Evolutionary conservation across 2,888 invertebrate genomes (phyloP).

Genomic region (Lagria hirta): DNA sequence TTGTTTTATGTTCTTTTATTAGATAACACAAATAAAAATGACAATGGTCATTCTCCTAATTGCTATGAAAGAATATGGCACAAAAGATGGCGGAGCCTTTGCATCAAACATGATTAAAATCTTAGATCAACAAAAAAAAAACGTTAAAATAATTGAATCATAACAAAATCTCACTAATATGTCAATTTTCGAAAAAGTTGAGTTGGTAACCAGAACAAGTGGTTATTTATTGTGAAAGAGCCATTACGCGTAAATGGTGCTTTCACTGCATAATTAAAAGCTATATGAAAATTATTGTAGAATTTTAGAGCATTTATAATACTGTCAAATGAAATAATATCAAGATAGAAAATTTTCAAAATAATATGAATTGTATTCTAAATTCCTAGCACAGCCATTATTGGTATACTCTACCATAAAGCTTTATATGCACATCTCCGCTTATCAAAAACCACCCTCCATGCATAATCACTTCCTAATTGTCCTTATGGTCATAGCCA

Average conservation of each 20-base stretch:
- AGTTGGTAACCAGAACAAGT: slow-evolving; percentile 10
- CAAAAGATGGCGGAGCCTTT: slow-evolving; percentile 16
- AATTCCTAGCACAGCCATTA: slow-evolving; percentile 30
- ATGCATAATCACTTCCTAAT: slow-evolving; percentile 11
- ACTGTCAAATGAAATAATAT: slow-evolving; percentile 20
- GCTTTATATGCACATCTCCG: slow-evolving; percentile 21
- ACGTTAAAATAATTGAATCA: slow-evolving; percentile 5
- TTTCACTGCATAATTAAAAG: slow-evolving; percentile 12
- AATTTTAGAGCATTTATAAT: slow-evolving; percentile 9
- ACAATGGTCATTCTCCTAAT: no score
- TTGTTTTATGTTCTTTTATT: no score
- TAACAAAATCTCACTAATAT: slow-evolving; percentile 22
- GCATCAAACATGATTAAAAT: slow-evolving; percentile 9
- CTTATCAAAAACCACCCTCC: slow-evolving; percentile 9
- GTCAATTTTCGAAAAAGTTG: slow-evolving; percentile 16
- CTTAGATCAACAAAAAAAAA: slow-evolving; percentile 9
- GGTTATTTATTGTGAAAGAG: slow-evolving; percentile 16
- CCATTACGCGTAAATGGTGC: slow-evolving; percentile 21
- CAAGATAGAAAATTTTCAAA: slow-evolving; percentile 18
- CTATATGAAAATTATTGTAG: slow-evolving; percentile 10
- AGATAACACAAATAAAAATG: no score
- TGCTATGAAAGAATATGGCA: no score
- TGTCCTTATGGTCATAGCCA: slow-evolving; percentile 12
- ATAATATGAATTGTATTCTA: slow-evolving; percentile 24
- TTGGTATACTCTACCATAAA: slow-evolving; percentile 29